Percentiles rank a stretch among this genome's conserved stretches.
phyloP scores from a whole-genome alignment of 2,797 vertebrate species.

The Euphonia xanthogaster region DNA sequence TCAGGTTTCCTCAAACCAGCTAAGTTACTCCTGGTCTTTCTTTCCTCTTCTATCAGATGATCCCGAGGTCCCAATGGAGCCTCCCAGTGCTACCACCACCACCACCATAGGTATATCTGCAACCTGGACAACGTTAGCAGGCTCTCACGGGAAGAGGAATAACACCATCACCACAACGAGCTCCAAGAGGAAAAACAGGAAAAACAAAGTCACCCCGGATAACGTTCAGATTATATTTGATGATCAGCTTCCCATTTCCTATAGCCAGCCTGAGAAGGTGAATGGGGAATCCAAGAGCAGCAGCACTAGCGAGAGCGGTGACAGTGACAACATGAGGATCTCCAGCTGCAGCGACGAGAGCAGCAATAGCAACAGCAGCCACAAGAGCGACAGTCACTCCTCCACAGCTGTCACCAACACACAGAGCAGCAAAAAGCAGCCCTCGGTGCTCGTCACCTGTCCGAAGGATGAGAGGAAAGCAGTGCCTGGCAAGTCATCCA shows the following conservation, averaged over 20 bases:
- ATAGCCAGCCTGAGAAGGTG: conserved; percentile 79
- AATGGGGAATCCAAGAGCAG: conserved; percentile 83
- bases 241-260: conserved; percentile 82
- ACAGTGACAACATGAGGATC: conserved; percentile 83
- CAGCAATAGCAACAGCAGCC: conserved; percentile 83
- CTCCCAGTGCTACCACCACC: conserved; percentile 83
- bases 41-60: conserved; percentile 69
- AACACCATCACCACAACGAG: conserved; percentile 81
- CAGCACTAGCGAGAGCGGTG: conserved; percentile 82
- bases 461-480: conserved; percentile 87
- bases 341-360: conserved; percentile 84
- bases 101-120: conserved; percentile 85
- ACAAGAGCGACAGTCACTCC: conserved; percentile 88
- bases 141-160: conserved; percentile 82
- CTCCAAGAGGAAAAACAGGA: conserved; percentile 84
- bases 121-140: conserved; percentile 81
- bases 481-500: conserved; percentile 81
- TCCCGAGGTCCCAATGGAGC: conserved; percentile 78
- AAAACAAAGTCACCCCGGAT: conserved; percentile 80
- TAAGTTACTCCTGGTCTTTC: not conserved
- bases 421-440: conserved; percentile 89
- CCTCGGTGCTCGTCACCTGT: conserved; percentile 81
- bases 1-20: not conserved
- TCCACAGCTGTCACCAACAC: conserved; percentile 78
- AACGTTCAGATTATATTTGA: conserved; percentile 83